A percentile compares a stretch with the other conserved stretches of the same genome.
Conservation (phyloP, 2,113 vertebrate species). For the Embiotoca jacksoni region DNA sequence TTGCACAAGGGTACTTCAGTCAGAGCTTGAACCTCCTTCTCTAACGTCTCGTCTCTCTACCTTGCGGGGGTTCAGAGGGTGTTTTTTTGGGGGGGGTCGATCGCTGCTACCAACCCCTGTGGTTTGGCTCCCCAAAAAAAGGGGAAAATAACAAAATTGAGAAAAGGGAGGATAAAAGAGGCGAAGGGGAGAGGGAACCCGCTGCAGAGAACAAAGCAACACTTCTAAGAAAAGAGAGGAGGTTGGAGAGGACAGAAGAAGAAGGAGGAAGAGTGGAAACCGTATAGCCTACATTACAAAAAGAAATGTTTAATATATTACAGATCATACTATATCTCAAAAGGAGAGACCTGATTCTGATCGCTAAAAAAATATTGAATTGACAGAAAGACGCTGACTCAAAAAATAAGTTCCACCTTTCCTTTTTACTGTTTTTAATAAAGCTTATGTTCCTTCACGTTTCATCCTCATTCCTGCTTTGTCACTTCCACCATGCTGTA, state of each 20-base stretch:
- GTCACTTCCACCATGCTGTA: too few species aligned
- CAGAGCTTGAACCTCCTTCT: slow-evolving; percentile 12
- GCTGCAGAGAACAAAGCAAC: slow-evolving; percentile 49
- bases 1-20: neutral
- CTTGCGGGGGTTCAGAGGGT: neutral
- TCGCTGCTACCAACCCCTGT: slow-evolving; percentile 28
- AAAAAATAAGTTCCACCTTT: too few species aligned
- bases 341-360: too few species aligned
- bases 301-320: neutral
- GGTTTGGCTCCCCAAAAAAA: slow-evolving; percentile 41
- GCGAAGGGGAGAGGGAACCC: slow-evolving; percentile 21
- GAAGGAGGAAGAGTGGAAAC: slow-evolving; percentile 42
- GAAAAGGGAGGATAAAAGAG: slow-evolving; percentile 28
- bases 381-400: too few species aligned
- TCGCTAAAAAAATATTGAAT: too few species aligned
- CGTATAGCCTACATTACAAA: neutral
- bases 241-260: slow-evolving; percentile 32
- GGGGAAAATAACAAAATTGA: slow-evolving; percentile 33
- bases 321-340: too few species aligned
- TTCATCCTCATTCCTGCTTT: too few species aligned
- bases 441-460: too few species aligned
- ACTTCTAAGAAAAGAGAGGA: slow-evolving; percentile 52
- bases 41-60: slow-evolving; percentile 5
- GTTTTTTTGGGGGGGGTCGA: slow-evolving; percentile 22
- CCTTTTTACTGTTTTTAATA: too few species aligned